A percentile compares a stretch with the other conserved stretches of the same genome.
phyloP scores from a whole-genome alignment of 2,113 vertebrate species.

The Sapayoa aenigma region DNA sequence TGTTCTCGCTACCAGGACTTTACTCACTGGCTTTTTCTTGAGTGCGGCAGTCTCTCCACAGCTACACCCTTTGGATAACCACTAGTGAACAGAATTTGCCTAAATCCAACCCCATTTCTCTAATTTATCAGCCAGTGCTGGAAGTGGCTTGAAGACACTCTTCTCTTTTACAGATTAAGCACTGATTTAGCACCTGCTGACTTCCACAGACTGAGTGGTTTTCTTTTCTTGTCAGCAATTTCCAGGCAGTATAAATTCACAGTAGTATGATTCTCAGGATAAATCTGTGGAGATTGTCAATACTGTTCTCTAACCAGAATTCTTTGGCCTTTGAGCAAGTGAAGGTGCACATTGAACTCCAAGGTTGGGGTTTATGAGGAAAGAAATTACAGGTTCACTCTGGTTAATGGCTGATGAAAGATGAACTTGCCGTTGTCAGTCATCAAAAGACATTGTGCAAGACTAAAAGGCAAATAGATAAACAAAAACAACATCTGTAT shows the following conservation, averaged over 20 bases:
- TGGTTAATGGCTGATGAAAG: not conserved
- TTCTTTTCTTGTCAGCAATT: not conserved
- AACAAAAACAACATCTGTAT: constrained; percentile 21
- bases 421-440: not conserved
- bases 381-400: not conserved
- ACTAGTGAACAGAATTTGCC: not conserved
- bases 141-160: not conserved
- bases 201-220: not conserved
- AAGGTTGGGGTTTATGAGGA: not conserved
- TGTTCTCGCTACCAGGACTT: not conserved
- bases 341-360: not conserved
- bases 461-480: not conserved
- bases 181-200: not conserved
- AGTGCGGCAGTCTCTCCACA: not conserved
- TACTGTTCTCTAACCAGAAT: not conserved
- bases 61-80: not conserved
- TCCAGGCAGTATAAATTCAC: not conserved
- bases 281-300: not conserved
- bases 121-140: not conserved
- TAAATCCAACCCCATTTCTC: not conserved
- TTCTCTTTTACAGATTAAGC: not conserved
- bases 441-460: not conserved
- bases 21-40: not conserved
- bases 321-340: not conserved
- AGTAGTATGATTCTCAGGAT: not conserved